These are phyloP conservation scores for Triplophysa yarkandensis DNA, from an alignment of 2,797 vertebrate species.

Conservation along the genomic window DNA sequence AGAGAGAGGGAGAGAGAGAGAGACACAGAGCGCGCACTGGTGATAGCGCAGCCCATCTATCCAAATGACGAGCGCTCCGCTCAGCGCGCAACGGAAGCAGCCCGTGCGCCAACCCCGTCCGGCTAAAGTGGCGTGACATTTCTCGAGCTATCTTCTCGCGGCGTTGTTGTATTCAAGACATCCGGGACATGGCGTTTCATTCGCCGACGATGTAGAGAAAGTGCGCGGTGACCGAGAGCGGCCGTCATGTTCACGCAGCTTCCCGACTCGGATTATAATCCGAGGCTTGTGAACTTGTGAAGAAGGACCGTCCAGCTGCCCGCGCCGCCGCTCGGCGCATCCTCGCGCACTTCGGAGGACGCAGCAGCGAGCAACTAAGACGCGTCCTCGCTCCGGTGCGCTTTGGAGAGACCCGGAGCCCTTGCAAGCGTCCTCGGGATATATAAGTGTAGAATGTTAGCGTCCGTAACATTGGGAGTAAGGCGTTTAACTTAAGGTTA, in stretches of 20 bases:
- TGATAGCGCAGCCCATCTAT: constrained; percentile 57
- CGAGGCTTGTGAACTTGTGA: constrained; percentile 78
- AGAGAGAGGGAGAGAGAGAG: constrained; percentile 50
- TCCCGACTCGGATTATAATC: constrained; percentile 58
- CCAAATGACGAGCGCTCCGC: constrained; percentile 62
- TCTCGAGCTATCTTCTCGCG: constrained; percentile 16
- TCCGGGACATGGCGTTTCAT: no score
- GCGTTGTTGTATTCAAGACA: constrained; percentile 33
- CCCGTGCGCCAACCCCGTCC: constrained; percentile 56
- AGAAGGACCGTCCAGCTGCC: constrained; percentile 66
- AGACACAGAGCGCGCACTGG: constrained; percentile 38
- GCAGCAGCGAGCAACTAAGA: constrained; percentile 50
- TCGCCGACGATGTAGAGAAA: constrained; percentile 69
- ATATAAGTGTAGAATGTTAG: constrained; percentile 73
- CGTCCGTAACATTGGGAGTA: constrained; percentile 73
- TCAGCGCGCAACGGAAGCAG: constrained; percentile 44
- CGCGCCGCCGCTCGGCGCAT: constrained; percentile 47
- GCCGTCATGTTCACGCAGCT: constrained; percentile 55
- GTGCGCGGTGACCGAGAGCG: constrained; percentile 65
- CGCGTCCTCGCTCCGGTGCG: constrained; percentile 62
- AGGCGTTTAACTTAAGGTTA: constrained; percentile 75
- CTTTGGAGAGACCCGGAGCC: constrained; percentile 62
- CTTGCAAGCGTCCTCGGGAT: constrained; percentile 63
- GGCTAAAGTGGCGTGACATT: constrained; percentile 54
- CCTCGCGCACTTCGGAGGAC: constrained; percentile 45